Percentiles rank a stretch among this genome's conserved stretches.
Evolutionary conservation across 2,797 vertebrate genomes (phyloP).

Genomic region (Gadopsis bispinosus): DNA sequence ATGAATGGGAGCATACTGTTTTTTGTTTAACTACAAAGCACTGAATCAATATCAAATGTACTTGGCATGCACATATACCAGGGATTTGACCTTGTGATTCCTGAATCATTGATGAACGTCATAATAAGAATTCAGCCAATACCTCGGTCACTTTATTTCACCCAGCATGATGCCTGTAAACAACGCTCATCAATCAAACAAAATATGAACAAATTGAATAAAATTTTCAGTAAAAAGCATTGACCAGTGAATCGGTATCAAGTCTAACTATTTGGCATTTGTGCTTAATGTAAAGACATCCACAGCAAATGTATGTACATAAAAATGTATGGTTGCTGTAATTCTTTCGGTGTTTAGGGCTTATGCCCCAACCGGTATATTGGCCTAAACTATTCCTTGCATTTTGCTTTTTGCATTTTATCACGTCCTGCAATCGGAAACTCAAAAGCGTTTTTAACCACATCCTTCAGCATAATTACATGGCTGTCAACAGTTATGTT

Average conservation of each 20-base stretch:
- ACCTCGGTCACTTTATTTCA: constrained; percentile 52
- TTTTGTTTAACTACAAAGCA: constrained; percentile 47
- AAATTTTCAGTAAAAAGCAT: constrained; percentile 8
- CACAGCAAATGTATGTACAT: background rate
- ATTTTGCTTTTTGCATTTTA: constrained; percentile 11
- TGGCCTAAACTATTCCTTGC: background rate
- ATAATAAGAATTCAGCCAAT: constrained; percentile 49
- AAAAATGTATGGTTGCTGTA: background rate
- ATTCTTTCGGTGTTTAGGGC: background rate
- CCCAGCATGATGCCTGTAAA: constrained; percentile 40
- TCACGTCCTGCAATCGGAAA: constrained; percentile 1
- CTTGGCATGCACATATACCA: constrained; percentile 29
- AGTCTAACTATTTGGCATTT: constrained; percentile 13
- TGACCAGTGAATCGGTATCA: constrained; percentile 10
- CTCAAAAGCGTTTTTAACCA: background rate
- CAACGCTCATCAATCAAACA: constrained; percentile 30
- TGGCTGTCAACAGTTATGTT: background rate
- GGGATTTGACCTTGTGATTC: constrained; percentile 64
- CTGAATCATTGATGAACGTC: constrained; percentile 68
- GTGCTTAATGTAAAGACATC: background rate
- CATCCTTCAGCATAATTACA: background rate
- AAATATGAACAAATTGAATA: constrained; percentile 23
- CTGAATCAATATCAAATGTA: constrained; percentile 50
- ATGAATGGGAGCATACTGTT: constrained; percentile 1
- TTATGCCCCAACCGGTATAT: background rate